Conservation (phyloP, 1,140 invertebrate genomes). For the Tetragnatha versicolor region DNA sequence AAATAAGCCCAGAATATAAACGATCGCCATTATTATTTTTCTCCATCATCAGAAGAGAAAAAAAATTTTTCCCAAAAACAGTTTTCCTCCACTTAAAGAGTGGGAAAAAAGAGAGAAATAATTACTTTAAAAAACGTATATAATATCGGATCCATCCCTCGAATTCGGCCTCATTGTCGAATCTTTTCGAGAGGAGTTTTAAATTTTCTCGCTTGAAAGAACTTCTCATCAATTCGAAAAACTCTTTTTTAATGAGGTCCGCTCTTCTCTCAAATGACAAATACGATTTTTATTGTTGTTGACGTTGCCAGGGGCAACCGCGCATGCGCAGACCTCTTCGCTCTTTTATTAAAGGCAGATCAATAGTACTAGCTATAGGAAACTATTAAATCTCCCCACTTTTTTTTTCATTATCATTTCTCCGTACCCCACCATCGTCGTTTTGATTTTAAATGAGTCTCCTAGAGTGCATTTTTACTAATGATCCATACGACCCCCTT, state of each 20-base stretch:
- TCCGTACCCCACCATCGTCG: not conserved
- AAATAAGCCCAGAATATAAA: conserved; percentile 6
- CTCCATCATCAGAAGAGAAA: not conserved
- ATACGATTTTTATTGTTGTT: conserved; percentile 39
- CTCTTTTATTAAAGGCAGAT: not conserved
- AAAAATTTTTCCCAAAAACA: conserved; percentile 13
- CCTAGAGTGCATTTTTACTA: conserved; percentile 30
- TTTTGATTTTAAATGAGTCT: conserved; percentile 48
- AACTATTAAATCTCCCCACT: conserved; percentile 45
- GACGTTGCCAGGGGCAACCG: conserved; percentile 19
- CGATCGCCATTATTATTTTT: conserved; percentile 13
- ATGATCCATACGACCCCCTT: conserved; percentile 21
- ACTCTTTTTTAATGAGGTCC: conserved; percentile 47
- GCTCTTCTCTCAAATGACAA: conserved; percentile 47
- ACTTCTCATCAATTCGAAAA: conserved; percentile 51
- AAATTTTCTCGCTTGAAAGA: conserved; percentile 39
- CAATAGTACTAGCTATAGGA: conserved; percentile 41
- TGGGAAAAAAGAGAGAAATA: not conserved
- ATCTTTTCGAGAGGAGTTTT: conserved; percentile 19
- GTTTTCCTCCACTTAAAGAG: not conserved
- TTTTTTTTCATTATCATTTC: conserved; percentile 9
- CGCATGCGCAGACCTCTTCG: not conserved
- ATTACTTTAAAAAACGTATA: conserved; percentile 6
- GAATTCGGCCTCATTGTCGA: conserved; percentile 31
- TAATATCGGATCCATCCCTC: conserved; percentile 32